Conservation (phyloP, 2,797 vertebrate genomes). For the Sphaeramia orbicularis region DNA sequence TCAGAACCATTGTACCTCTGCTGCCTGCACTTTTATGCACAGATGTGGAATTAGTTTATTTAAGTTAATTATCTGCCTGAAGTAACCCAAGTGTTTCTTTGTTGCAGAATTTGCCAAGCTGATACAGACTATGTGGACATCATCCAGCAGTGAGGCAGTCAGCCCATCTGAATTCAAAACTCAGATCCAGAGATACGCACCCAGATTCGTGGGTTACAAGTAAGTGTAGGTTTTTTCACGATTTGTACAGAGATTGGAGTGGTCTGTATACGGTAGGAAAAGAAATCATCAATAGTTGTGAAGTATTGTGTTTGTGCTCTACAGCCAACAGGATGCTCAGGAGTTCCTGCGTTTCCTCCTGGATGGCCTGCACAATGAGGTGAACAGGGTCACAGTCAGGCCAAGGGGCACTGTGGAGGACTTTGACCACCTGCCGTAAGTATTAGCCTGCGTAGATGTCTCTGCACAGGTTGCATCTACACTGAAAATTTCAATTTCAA, state of each 20-base stretch:
- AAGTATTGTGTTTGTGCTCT: constrained; percentile 10
- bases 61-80: neutral
- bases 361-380: constrained; percentile 96
- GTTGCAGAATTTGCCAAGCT: constrained; percentile 94
- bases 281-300: neutral
- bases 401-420: constrained; percentile 87
- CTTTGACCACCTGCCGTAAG: constrained; percentile 95
- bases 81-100: constrained; percentile 36
- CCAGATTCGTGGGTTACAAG: constrained; percentile 98
- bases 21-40: neutral
- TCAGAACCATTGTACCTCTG: too few relatives aligned
- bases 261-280: neutral
- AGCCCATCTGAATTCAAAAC: constrained; percentile 98
- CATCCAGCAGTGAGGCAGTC: constrained; percentile 91
- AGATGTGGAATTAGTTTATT: neutral
- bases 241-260: neutral
- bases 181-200: constrained; percentile 98
- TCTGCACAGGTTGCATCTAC: neutral
- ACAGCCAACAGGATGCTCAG: constrained; percentile 97
- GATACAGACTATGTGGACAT: constrained; percentile 96
- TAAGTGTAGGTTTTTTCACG: constrained; percentile 71
- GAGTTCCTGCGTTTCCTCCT: constrained; percentile 97
- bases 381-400: constrained; percentile 92
- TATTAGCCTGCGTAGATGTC: constrained; percentile 30
- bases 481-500: neutral